Conservation (phyloP, 1,140 invertebrate species). For the Homarus americanus region DNA sequence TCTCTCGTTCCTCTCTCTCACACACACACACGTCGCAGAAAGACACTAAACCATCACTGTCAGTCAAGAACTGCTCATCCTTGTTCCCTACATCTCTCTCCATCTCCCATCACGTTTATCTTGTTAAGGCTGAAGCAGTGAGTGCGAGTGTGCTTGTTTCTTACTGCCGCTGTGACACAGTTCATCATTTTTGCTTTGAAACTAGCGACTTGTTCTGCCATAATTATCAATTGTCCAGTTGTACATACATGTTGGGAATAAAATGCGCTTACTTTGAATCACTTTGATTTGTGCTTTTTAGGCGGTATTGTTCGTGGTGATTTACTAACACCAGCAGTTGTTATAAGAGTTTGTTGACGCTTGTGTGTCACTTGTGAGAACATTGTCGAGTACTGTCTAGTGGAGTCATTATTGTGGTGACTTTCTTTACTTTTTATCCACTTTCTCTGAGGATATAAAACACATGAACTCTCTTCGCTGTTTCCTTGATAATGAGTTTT, state of each 20-base stretch:
- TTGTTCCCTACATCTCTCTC: not conserved
- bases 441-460: not conserved
- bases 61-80: slow-evolving; percentile 21
- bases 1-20: slow-evolving; percentile 3
- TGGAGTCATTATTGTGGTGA: not conserved
- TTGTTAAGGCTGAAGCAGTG: slow-evolving; percentile 14
- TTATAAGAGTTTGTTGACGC: slow-evolving; percentile 8
- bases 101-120: slow-evolving; percentile 20
- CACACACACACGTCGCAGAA: not conserved
- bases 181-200: not conserved
- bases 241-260: slow-evolving; percentile 53
- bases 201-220: slow-evolving; percentile 24
- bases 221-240: slow-evolving; percentile 42
- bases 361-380: not conserved
- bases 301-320: slow-evolving; percentile 23
- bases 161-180: not conserved
- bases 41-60: slow-evolving; percentile 10
- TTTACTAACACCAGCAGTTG: not conserved
- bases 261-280: slow-evolving; percentile 54
- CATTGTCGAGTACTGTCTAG: not conserved
- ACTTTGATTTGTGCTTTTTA: slow-evolving; percentile 45
- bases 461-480: no score
- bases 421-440: not conserved
- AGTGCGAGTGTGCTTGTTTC: not conserved
- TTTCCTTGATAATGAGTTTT: no score